These are phyloP conservation scores for Drosophila ogumai DNA, from an alignment of 1,140 invertebrate genomes.

Conservation along the genomic window DNA sequence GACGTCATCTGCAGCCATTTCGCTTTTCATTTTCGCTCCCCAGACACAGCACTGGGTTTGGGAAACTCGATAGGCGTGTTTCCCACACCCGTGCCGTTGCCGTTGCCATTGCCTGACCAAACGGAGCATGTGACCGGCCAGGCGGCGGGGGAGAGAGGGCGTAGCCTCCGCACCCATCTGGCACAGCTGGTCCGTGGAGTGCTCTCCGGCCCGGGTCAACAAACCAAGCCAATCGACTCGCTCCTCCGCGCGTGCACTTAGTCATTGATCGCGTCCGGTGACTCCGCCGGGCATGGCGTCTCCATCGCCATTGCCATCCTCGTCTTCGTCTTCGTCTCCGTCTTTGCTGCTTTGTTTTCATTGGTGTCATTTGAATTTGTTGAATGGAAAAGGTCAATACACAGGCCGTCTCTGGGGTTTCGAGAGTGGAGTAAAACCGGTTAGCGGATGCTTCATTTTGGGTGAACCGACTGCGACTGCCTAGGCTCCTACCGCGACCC, in stretches of 20 bases:
- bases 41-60: slow-evolving; percentile 6
- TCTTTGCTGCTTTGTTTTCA: slow-evolving; percentile 57
- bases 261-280: slow-evolving; percentile 72
- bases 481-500: slow-evolving; percentile 33
- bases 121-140: slow-evolving; percentile 48
- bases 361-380: slow-evolving; percentile 72
- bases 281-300: slow-evolving; percentile 37
- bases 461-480: slow-evolving; percentile 22
- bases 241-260: slow-evolving; percentile 51
- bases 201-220: slow-evolving; percentile 64
- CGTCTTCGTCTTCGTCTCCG: slow-evolving; percentile 10
- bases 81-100: slow-evolving; percentile 13
- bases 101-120: slow-evolving; percentile 11
- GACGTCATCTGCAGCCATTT: slow-evolving; percentile 67
- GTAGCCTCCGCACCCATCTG: slow-evolving; percentile 12
- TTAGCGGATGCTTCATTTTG: slow-evolving; percentile 40
- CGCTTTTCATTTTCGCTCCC: slow-evolving; percentile 68
- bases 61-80: slow-evolving; percentile 50
- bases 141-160: background rate
- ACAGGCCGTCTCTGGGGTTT: slow-evolving; percentile 17
- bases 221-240: slow-evolving; percentile 72
- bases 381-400: slow-evolving; percentile 72
- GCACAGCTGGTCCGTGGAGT: slow-evolving; percentile 28
- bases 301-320: slow-evolving; percentile 14
- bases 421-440: slow-evolving; percentile 56